These are phyloP conservation scores for Perizoma flavofasciatum DNA, from an alignment of 2,888 invertebrate genomes.

Conservation along the genomic window DNA sequence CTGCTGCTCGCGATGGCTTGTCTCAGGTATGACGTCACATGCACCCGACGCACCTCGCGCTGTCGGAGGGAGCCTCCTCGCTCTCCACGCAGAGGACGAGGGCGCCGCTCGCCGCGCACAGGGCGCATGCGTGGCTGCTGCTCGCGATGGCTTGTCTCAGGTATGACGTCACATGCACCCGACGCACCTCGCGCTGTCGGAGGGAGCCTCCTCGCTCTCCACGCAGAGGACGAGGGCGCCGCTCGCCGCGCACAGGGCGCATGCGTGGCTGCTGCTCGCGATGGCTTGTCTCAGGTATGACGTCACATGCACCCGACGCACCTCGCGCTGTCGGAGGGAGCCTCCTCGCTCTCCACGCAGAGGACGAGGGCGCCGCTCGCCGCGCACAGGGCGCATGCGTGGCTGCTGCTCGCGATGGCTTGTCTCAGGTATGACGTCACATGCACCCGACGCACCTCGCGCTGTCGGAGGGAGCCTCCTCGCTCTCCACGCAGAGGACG, in stretches of 20 bases:
- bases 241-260: constrained; percentile 45
- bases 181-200: constrained; percentile 91
- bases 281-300: constrained; percentile 87
- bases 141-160: constrained; percentile 92
- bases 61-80: constrained; percentile 92
- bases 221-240: constrained; percentile 44
- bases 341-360: constrained; percentile 66
- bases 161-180: constrained; percentile 12
- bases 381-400: constrained; percentile 68
- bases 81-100: constrained; percentile 47
- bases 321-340: constrained; percentile 95
- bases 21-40: constrained; percentile 59
- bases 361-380: constrained; percentile 41
- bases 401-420: constrained; percentile 94
- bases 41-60: constrained; percentile 78
- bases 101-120: constrained; percentile 40
- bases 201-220: constrained; percentile 86
- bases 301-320: no score
- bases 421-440: constrained; percentile 79
- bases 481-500: constrained; percentile 48
- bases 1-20: constrained; percentile 94
- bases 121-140: constrained; percentile 88
- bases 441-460: constrained; percentile 76
- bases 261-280: constrained; percentile 92
- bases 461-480: constrained; percentile 92